These are phyloP conservation scores for Aplochiton taeniatus DNA, from an alignment of 2,797 vertebrate species.

Conservation along the genomic window DNA sequence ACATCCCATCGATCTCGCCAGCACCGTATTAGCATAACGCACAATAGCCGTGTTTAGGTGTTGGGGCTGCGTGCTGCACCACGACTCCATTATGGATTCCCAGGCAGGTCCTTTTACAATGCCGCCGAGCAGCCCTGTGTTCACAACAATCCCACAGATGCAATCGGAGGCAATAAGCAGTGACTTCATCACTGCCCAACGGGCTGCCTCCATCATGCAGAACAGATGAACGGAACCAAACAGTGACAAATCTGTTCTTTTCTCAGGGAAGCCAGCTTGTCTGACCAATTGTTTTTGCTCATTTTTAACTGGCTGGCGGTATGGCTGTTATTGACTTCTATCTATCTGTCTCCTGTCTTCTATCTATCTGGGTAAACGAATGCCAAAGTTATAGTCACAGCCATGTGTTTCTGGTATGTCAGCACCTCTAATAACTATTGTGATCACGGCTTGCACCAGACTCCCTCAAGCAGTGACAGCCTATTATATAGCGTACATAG, in stretches of 20 bases:
- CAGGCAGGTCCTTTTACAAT: slow-evolving; percentile 42
- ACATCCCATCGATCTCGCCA: slow-evolving; percentile 16
- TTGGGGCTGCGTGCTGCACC: slow-evolving; percentile 4
- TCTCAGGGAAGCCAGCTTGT: neutral
- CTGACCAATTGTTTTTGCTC: no score
- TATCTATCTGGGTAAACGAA: no score
- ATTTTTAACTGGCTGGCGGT: no score
- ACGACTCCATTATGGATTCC: slow-evolving; percentile 38
- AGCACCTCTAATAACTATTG: no score
- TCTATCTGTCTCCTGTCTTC: no score
- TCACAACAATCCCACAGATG: slow-evolving; percentile 49
- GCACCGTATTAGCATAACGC: slow-evolving; percentile 38
- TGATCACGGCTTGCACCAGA: no score
- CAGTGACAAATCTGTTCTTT: slow-evolving; percentile 34
- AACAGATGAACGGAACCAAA: slow-evolving; percentile 43
- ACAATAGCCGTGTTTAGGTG: slow-evolving; percentile 45
- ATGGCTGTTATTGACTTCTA: no score
- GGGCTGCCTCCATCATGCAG: slow-evolving; percentile 36
- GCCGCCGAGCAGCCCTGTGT: slow-evolving; percentile 45
- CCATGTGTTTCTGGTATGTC: no score
- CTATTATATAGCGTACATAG: no score
- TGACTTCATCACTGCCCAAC: slow-evolving; percentile 48
- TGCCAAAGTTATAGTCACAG: no score
- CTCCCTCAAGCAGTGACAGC: no score
- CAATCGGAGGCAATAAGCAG: slow-evolving; percentile 49